These are phyloP conservation scores for Bothrops jararaca DNA, from an alignment of 2,113 vertebrate genomes.

Conservation along the genomic window DNA sequence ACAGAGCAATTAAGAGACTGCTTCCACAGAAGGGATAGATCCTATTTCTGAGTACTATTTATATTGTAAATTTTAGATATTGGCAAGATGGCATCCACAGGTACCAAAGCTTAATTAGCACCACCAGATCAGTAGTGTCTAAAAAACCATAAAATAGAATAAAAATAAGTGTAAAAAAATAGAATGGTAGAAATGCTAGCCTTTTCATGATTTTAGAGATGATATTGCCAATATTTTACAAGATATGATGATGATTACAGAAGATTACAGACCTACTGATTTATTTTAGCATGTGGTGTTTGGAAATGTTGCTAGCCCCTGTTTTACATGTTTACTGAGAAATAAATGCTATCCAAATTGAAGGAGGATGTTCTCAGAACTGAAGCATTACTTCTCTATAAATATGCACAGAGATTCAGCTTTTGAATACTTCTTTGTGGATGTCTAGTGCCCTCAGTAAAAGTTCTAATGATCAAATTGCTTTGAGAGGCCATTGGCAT, in stretches of 20 bases:
- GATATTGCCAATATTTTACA: neutral
- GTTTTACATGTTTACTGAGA: neutral
- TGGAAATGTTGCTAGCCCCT: neutral
- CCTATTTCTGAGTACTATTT: neutral
- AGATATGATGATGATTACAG: neutral
- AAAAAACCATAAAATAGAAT: neutral
- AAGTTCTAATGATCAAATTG: neutral
- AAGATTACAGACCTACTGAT: neutral
- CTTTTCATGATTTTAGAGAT: neutral
- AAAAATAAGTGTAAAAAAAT: neutral
- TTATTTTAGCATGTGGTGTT: neutral
- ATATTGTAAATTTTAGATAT: neutral
- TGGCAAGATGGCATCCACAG: neutral
- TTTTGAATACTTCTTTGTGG: neutral
- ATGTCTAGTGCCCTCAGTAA: neutral
- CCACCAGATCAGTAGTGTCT: neutral
- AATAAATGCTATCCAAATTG: neutral
- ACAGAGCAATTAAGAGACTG: neutral
- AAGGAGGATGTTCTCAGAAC: neutral
- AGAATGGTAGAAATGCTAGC: neutral
- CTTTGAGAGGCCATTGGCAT: neutral
- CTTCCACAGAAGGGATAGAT: neutral
- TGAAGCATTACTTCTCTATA: neutral
- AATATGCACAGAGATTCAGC: neutral
- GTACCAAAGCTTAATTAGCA: neutral